Evolutionary conservation across 2,888 invertebrate genomes (phyloP).

Genomic region (Venusia cambrica): DNA sequence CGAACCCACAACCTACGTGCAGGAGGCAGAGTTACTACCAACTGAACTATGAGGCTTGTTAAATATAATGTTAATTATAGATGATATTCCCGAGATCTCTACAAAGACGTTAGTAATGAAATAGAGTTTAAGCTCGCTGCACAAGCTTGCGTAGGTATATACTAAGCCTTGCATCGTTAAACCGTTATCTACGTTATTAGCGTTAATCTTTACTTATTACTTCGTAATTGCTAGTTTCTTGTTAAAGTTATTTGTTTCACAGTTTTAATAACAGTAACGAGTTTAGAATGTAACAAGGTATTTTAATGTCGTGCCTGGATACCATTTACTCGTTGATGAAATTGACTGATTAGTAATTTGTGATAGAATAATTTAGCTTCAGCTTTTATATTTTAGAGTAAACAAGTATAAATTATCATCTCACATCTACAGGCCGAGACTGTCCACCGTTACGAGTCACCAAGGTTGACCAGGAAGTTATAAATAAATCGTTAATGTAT

Average conservation of each 20-base stretch:
- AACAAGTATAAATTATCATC: no score
- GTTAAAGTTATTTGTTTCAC: conserved; percentile 18
- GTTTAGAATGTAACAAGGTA: conserved; percentile 7
- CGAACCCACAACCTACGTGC: no score
- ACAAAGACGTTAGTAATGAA: conserved; percentile 33
- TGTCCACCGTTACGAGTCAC: no score
- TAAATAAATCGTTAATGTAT: no score
- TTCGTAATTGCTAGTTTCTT: conserved; percentile 23
- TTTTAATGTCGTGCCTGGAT: conserved; percentile 9
- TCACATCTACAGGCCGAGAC: no score
- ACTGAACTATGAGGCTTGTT: no score
- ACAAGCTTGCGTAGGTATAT: conserved; percentile 17
- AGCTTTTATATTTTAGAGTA: no score
- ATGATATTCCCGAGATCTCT: no score
- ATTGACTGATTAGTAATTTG: conserved; percentile 13
- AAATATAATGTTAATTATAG: no score
- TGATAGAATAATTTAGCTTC: no score
- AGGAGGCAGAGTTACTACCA: no score
- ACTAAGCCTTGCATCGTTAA: conserved; percentile 18
- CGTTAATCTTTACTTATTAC: conserved; percentile 22
- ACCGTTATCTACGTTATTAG: conserved; percentile 19
- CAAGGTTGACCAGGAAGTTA: no score
- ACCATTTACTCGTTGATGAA: conserved; percentile 3
- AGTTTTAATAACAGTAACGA: conserved; percentile 6
- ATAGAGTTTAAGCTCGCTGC: conserved; percentile 38